Percentiles rank a stretch among this genome's conserved stretches.
phyloP scores from a whole-genome alignment of 2,888 invertebrate species.

The Ormyrus thymus region DNA sequence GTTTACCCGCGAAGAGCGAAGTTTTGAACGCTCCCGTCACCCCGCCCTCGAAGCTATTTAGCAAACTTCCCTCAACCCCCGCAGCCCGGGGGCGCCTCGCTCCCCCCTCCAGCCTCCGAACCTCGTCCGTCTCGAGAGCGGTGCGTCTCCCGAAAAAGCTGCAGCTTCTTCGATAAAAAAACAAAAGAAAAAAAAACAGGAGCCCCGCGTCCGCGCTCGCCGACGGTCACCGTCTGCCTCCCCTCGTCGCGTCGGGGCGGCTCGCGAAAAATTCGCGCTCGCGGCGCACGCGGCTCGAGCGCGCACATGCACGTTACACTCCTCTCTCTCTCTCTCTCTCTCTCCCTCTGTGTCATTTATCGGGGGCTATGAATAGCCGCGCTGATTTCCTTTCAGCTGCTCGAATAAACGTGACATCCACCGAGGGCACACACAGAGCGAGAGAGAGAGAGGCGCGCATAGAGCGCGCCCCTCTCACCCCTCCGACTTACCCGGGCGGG shows the following conservation, averaged over 20 bases:
- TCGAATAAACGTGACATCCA: slow-evolving; percentile 50
- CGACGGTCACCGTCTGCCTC: neutral
- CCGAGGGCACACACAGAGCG: slow-evolving; percentile 20
- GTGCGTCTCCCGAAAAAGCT: no score
- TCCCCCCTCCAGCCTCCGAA: no score
- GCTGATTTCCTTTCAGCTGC: slow-evolving; percentile 51
- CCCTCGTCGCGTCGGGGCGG: neutral
- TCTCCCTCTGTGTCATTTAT: slow-evolving; percentile 38
- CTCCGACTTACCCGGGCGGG: neutral
- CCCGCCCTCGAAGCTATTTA: no score
- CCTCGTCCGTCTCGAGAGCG: no score
- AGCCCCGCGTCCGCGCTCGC: neutral
- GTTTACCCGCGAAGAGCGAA: no score
- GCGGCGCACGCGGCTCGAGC: no score
- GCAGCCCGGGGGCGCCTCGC: no score
- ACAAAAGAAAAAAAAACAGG: no score
- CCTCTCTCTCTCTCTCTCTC: slow-evolving; percentile 9
- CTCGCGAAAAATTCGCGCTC: neutral
- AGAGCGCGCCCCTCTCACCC: neutral
- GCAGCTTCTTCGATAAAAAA: no score
- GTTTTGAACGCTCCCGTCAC: no score
- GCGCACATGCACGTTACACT: neutral
- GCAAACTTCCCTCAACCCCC: no score
- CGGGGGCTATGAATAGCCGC: slow-evolving; percentile 49
- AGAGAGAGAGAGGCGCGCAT: no score